Evolutionary conservation across 2,888 invertebrate species (phyloP).

Genomic region (Yponomeuta cagnagella): DNA sequence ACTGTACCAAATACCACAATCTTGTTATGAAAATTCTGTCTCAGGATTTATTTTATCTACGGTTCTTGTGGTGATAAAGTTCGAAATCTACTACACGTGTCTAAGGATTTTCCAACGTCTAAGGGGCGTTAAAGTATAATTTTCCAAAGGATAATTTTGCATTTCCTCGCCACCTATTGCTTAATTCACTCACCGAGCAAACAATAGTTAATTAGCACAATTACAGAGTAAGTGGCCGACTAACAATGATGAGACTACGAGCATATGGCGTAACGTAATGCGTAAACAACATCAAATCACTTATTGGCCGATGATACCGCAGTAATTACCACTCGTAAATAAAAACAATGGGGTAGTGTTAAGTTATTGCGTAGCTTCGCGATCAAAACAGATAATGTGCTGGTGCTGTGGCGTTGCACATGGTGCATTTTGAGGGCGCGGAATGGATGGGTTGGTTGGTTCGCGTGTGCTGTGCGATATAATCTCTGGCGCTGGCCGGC

Average conservation of each 20-base stretch:
- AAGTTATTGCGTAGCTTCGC: slow-evolving; percentile 18
- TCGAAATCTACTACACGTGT: too few species aligned
- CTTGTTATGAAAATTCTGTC: not conserved
- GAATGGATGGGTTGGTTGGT: slow-evolving; percentile 14
- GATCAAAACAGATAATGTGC: slow-evolving; percentile 27
- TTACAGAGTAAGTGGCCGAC: slow-evolving; percentile 27
- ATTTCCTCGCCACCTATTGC: not conserved
- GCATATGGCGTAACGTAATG: slow-evolving; percentile 35
- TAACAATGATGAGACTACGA: slow-evolving; percentile 15
- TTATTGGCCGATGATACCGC: slow-evolving; percentile 44
- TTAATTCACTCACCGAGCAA: not conserved
- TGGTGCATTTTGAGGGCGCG: slow-evolving; percentile 37
- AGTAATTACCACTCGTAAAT: slow-evolving; percentile 49
- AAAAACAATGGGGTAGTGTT: slow-evolving; percentile 45
- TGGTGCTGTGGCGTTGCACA: slow-evolving; percentile 5
- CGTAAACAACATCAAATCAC: slow-evolving; percentile 46
- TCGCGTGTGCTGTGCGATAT: slow-evolving; percentile 55
- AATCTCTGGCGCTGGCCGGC: slow-evolving; percentile 40
- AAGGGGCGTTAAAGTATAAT: not conserved
- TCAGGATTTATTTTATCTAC: too few species aligned
- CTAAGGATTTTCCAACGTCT: not conserved
- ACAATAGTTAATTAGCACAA: slow-evolving; percentile 27
- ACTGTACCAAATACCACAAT: not conserved
- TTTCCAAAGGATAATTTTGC: slow-evolving; percentile 4
- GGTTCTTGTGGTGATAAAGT: too few species aligned